These are phyloP conservation scores for Whitmania pigra DNA, from an alignment of 1,140 invertebrate species.

Conservation along the genomic window DNA sequence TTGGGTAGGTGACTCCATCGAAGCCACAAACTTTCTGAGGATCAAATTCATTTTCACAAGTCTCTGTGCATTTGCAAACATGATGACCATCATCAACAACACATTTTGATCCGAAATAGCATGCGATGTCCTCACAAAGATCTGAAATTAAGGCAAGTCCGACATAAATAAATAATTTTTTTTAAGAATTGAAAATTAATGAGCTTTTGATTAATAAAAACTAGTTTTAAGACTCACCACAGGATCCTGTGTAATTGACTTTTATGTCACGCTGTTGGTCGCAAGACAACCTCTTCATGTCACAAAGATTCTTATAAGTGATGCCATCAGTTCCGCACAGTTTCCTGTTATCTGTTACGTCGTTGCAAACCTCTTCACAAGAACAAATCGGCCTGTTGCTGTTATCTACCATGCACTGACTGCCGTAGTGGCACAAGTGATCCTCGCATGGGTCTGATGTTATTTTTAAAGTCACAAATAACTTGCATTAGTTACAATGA, in stretches of 20 bases:
- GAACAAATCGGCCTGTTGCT: no score
- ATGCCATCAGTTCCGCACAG: conserved; percentile 69
- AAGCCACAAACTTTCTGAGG: conserved; percentile 56
- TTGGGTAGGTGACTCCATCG: conserved; percentile 62
- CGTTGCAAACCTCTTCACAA: no score
- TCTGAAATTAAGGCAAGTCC: conserved; percentile 51
- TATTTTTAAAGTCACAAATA: not conserved
- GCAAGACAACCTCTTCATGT: conserved; percentile 65
- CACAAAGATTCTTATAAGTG: conserved; percentile 68
- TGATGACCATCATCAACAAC: conserved; percentile 38
- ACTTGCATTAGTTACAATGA: not conserved
- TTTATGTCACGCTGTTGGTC: no score
- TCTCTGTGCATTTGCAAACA: no score
- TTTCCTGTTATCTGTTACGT: no score
- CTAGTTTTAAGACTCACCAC: no score
- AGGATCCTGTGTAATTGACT: no score
- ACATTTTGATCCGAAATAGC: conserved; percentile 61
- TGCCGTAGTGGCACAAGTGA: not conserved
- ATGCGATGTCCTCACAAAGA: conserved; percentile 64
- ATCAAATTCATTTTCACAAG: no score
- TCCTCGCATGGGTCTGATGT: not conserved
- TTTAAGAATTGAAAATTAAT: no score
- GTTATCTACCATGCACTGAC: no score
- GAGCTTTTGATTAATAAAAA: no score
- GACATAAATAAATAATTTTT: no score